Conservation (phyloP, 2,888 invertebrate genomes). For the Plagodis dolabraria region DNA sequence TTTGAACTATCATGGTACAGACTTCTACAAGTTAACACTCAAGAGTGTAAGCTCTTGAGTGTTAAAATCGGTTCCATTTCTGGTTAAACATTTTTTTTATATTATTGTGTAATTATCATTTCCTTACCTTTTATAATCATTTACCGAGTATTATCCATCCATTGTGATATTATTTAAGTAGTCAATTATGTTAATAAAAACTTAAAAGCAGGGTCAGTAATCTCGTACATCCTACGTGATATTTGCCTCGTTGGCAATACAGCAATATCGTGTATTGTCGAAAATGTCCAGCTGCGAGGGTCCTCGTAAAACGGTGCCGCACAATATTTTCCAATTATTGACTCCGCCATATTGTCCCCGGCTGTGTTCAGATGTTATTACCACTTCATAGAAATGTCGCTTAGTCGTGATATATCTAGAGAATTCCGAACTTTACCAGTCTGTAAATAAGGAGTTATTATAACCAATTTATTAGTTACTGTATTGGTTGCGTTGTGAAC, state of each 20-base stretch:
- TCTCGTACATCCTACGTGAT: too few relatives aligned
- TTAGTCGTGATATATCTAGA: slow-evolving; percentile 32
- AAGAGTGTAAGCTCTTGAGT: too few relatives aligned
- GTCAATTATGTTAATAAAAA: too few relatives aligned
- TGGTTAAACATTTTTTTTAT: too few relatives aligned
- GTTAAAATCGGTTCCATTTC: too few relatives aligned
- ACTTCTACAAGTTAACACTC: too few relatives aligned
- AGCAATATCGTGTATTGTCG: slow-evolving; percentile 41
- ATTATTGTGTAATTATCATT: too few relatives aligned
- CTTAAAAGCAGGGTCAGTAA: too few relatives aligned
- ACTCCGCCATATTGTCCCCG: slow-evolving; percentile 46
- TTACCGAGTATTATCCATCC: too few relatives aligned
- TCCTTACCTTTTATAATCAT: too few relatives aligned
- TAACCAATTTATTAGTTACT: slow-evolving; percentile 5
- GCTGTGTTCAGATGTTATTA: slow-evolving; percentile 46
- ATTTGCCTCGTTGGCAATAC: slow-evolving; percentile 4
- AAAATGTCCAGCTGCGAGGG: slow-evolving; percentile 45
- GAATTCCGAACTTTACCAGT: slow-evolving; percentile 16
- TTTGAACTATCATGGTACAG: too few relatives aligned
- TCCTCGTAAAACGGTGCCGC: slow-evolving; percentile 45
- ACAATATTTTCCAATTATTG: slow-evolving; percentile 60
- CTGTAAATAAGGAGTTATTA: slow-evolving; percentile 13
- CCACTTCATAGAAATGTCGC: slow-evolving; percentile 42
- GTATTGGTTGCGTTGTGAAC: not conserved
- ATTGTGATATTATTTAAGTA: too few relatives aligned